Conservation (phyloP, 2,113 vertebrate species). For the Terrapene triunguis region DNA sequence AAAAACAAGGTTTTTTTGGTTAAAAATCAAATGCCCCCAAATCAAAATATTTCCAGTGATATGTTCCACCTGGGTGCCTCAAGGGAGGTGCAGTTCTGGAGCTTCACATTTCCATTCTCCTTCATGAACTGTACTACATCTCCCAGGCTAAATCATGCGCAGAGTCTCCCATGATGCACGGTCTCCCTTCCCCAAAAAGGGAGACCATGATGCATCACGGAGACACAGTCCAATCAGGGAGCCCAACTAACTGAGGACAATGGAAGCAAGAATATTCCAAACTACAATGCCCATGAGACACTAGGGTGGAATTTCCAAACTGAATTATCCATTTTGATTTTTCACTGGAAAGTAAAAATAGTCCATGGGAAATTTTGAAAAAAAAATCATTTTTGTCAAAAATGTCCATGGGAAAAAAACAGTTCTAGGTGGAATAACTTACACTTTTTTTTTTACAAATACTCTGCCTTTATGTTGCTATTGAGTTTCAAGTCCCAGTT, state of each 20-base stretch:
- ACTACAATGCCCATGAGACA: conserved; percentile 15
- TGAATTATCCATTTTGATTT: conserved; percentile 45
- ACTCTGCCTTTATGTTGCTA: neutral
- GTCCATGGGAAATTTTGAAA: conserved; percentile 17
- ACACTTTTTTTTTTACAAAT: neutral
- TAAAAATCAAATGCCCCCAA: neutral
- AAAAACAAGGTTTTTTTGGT: neutral
- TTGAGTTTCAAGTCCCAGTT: conserved; percentile 15
- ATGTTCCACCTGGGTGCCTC: neutral
- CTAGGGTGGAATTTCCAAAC: conserved; percentile 3
- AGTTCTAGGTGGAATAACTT: neutral
- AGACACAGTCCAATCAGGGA: neutral
- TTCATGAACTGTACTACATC: fast-evolving
- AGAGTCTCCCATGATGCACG: conserved; percentile 4
- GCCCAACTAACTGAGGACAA: neutral
- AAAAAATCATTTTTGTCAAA: neutral
- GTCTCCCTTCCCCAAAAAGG: neutral
- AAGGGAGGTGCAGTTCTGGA: conserved; percentile 15
- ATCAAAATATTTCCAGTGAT: neutral
- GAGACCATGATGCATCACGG: neutral
- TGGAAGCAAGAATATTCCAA: neutral
- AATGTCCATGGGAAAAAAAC: neutral
- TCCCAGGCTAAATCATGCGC: neutral
- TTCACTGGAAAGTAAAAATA: conserved; percentile 39
- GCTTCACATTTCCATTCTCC: neutral